Evolutionary conservation across 2,797 vertebrate species (phyloP).

Genomic region (Heliangelus exortis): DNA sequence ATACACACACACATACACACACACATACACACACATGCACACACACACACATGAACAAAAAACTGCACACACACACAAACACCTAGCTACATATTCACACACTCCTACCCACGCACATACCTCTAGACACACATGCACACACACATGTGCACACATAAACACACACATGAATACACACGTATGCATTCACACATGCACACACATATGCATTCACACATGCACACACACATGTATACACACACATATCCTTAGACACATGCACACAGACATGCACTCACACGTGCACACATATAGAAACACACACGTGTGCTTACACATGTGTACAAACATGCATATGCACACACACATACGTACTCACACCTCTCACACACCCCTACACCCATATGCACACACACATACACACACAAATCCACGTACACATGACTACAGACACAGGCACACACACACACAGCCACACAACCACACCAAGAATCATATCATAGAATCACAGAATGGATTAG

Average conservation of each 20-base stretch:
- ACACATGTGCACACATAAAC: background rate
- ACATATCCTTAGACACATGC: background rate
- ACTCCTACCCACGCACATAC: background rate
- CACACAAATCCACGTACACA: background rate
- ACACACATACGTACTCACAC: too few species aligned
- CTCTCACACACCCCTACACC: too few species aligned
- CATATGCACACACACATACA: too few species aligned
- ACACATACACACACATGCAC: accelerated
- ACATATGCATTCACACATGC: background rate
- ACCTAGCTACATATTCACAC: too few species aligned
- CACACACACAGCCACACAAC: background rate
- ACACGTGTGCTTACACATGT: accelerated
- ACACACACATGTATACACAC: background rate
- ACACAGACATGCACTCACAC: accelerated
- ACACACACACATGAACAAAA: too few species aligned
- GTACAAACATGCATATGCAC: too few species aligned
- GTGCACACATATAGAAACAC: too few species aligned
- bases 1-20: accelerated
- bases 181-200: too few species aligned
- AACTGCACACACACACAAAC: too few species aligned
- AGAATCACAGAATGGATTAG: too few species aligned
- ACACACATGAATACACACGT: background rate
- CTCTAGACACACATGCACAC: background rate
- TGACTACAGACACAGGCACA: too few species aligned
- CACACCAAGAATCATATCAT: background rate